Base-by-base conservation (phyloP, 64 coral and sea anemone species). In the Astreopora myriophthalma region DNA sequence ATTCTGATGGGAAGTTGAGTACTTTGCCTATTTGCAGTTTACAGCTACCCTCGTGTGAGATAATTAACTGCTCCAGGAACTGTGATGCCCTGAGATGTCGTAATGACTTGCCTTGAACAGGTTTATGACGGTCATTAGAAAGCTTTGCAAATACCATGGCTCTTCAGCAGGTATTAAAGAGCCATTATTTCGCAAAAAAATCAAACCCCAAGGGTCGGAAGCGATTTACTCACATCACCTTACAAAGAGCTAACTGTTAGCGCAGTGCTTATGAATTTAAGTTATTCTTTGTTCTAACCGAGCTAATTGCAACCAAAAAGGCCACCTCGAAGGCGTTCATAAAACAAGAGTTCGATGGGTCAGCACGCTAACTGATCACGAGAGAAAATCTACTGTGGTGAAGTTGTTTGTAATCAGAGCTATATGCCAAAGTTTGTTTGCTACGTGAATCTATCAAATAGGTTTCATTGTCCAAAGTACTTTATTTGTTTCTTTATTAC, bases 271-370 rank as follows among this genome's bases (percentile, higher is more conserved):
- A 26, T 64, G 22, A n/a, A 26, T 70, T 33, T 3, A 16, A 31
- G 67, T 33, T 30, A 26, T 70, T 28, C 12, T 70, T 32, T 70
- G 29, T 22, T 73, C 13, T 73, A 1, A 37, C 33, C 2, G 10
- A 20, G 8, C 33, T 73, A 22, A 73, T 37, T 37, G 33, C 3
- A 8, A 37, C 5, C 4, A 4, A n/a, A 20, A 5, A 23, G 70
- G 33, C 70, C 70, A 73, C 70, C 70, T 13, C 70, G 70, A 73
- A 36, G 70, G 70, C 19, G 31, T 36, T 73, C 70, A 73, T 13
- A 8, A 34, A 68, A 34, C 62, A 23, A 16, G 16, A 37, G 14
- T 36, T 20, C 13, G n/a, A 37, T 35, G 33, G 8, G 11, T 14
- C 2, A 1, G 30, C 64, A 29, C 19, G 26, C 31, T 14, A 14